Conservation (phyloP, 1,140 invertebrate genomes). For the Bombus waltoni region DNA sequence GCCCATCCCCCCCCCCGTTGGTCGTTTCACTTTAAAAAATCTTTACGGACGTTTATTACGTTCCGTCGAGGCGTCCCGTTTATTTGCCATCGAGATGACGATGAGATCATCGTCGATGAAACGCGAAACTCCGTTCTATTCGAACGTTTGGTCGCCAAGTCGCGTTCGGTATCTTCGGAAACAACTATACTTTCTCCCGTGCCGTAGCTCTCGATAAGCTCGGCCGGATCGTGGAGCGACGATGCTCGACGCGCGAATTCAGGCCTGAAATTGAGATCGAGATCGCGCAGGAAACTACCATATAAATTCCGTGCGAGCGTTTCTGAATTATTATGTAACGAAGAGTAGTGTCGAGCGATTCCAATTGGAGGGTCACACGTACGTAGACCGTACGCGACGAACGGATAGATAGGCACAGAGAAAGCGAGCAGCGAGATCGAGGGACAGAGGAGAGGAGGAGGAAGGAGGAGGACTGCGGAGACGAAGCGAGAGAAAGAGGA, state of each 20-base stretch:
- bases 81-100: neutral
- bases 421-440: constrained; percentile 21
- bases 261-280: constrained; percentile 3
- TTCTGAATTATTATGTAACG: constrained; percentile 72
- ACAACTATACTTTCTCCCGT: neutral
- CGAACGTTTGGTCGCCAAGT: neutral
- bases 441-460: neutral
- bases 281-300: neutral
- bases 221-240: neutral
- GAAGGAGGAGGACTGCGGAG: neutral
- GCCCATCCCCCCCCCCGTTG: neutral
- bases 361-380: constrained; percentile 66
- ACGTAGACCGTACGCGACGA: neutral
- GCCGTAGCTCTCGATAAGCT: neutral
- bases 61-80: neutral
- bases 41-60: neutral
- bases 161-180: neutral
- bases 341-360: constrained; percentile 64
- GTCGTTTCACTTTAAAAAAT: neutral
- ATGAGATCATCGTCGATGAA: neutral
- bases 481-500: neutral
- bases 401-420: neutral
- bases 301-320: constrained; percentile 25
- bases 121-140: neutral
- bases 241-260: neutral